A percentile compares a stretch with the other conserved stretches of the same genome.
phyloP scores from a whole-genome alignment of 2,797 vertebrate genomes.

The Xyrichtys novacula region DNA sequence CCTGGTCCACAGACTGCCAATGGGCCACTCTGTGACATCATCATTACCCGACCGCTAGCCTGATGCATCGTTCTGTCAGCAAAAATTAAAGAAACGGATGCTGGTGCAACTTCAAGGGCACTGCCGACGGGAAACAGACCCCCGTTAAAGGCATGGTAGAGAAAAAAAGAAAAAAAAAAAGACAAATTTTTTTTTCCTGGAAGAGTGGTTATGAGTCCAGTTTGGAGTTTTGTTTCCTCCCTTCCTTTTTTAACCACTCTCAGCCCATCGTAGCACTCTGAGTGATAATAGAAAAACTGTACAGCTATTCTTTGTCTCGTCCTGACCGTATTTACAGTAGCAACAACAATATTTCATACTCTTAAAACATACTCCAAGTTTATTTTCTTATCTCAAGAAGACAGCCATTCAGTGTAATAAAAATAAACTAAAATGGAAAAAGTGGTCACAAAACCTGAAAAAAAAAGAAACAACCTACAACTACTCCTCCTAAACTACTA shows the following conservation, averaged over 20 bases:
- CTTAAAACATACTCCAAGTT: constrained; percentile 59
- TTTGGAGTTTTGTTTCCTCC: constrained; percentile 46
- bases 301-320: constrained; percentile 72
- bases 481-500: constrained; percentile 68
- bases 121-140: constrained; percentile 59
- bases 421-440: constrained; percentile 65
- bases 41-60: constrained; percentile 52
- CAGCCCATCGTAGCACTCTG: constrained; percentile 65
- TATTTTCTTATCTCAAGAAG: constrained; percentile 56
- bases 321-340: constrained; percentile 72
- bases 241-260: constrained; percentile 47
- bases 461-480: constrained; percentile 58
- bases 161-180: constrained; percentile 8
- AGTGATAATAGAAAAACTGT: constrained; percentile 77
- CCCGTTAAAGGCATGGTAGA: constrained; percentile 68
- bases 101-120: constrained; percentile 77
- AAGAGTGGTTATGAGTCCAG: constrained; percentile 46
- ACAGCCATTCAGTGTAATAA: constrained; percentile 61
- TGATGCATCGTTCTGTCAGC: constrained; percentile 52
- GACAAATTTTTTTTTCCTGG: constrained; percentile 35
- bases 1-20: constrained; percentile 38
- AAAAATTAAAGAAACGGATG: constrained; percentile 62
- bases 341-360: constrained; percentile 66
- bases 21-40: constrained; percentile 63
- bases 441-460: constrained; percentile 66